Conservation (phyloP, 2,888 invertebrate genomes). For the Lycia hirtaria region DNA sequence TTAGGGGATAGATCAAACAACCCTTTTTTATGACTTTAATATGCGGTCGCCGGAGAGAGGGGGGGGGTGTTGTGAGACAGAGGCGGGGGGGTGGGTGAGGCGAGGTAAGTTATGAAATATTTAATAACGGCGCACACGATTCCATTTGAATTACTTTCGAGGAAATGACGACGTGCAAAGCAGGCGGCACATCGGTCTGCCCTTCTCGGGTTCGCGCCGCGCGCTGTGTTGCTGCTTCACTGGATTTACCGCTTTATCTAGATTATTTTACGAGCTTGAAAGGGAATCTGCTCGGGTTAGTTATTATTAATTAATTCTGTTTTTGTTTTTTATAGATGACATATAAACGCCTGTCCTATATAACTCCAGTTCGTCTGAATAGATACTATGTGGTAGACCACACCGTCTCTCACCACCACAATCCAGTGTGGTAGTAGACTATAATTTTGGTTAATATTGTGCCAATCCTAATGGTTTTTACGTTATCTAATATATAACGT, state of each 20-base stretch:
- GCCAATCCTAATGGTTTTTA: too few relatives aligned
- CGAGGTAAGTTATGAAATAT: slow-evolving; percentile 85
- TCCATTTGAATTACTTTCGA: slow-evolving; percentile 86
- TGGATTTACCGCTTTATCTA: slow-evolving; percentile 15
- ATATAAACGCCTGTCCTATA: too few relatives aligned
- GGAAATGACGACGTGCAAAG: slow-evolving; percentile 81
- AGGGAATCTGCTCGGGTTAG: neutral
- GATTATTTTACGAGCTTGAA: neutral
- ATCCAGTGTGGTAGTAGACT: too few relatives aligned
- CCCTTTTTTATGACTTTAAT: slow-evolving; percentile 87
- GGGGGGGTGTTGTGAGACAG: slow-evolving; percentile 59
- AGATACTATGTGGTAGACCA: too few relatives aligned
- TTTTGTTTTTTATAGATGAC: too few relatives aligned
- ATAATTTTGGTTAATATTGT: too few relatives aligned
- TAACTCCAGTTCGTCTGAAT: too few relatives aligned
- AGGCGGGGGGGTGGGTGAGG: slow-evolving; percentile 49
- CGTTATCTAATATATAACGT: too few relatives aligned
- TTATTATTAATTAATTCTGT: slow-evolving; percentile 7
- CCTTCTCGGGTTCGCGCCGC: slow-evolving; percentile 34
- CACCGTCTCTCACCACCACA: too few relatives aligned
- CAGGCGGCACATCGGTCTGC: slow-evolving; percentile 64
- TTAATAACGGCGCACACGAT: slow-evolving; percentile 86
- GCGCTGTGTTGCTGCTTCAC: slow-evolving; percentile 21
- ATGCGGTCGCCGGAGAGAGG: slow-evolving; percentile 78
- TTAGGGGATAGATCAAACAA: slow-evolving; percentile 86